A percentile compares a stretch with the other conserved stretches of the same genome.
These are phyloP conservation scores for Aspidiotus destructor DNA, from an alignment of 2,888 invertebrate genomes.

Conservation along the genomic window DNA sequence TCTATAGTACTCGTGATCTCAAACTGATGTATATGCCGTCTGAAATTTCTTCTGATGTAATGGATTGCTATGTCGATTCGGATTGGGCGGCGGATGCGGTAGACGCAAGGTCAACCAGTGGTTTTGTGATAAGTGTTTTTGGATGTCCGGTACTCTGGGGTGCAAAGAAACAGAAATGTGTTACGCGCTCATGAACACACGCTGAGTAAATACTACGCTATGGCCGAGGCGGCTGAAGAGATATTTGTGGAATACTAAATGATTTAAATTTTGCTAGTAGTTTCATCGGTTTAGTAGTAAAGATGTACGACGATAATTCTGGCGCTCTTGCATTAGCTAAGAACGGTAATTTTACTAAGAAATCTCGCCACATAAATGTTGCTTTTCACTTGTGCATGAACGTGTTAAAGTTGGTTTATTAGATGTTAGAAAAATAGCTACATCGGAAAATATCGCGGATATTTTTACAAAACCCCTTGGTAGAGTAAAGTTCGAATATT, in stretches of 20 bases:
- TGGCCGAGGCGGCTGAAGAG: constrained; percentile 2
- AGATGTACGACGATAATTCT: constrained; percentile 2
- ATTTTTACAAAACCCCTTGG: constrained; percentile 1
- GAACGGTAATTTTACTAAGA: constrained; percentile 9
- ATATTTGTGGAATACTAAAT: neutral
- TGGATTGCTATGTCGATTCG: constrained; percentile 6
- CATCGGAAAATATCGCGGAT: neutral
- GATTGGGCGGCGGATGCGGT: constrained; percentile 12
- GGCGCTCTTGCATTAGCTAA: constrained; percentile 7
- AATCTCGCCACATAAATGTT: constrained; percentile 5
- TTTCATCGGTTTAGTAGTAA: neutral
- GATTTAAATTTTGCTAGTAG: too few relatives aligned
- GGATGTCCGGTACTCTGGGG: constrained; percentile 12
- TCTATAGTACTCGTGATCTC: neutral
- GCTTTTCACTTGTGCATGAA: constrained; percentile 12
- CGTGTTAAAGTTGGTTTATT: neutral
- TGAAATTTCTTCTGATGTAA: neutral
- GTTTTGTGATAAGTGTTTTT: neutral
- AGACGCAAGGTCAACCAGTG: constrained; percentile 12
- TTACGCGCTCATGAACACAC: constrained; percentile 5
- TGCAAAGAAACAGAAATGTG: neutral
- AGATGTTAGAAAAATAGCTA: neutral
- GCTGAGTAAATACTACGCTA: constrained; percentile 4
- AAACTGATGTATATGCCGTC: neutral
- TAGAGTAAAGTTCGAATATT: neutral